Conservation (phyloP, 1,140 invertebrate genomes). For the Oryctes rhinoceros region DNA sequence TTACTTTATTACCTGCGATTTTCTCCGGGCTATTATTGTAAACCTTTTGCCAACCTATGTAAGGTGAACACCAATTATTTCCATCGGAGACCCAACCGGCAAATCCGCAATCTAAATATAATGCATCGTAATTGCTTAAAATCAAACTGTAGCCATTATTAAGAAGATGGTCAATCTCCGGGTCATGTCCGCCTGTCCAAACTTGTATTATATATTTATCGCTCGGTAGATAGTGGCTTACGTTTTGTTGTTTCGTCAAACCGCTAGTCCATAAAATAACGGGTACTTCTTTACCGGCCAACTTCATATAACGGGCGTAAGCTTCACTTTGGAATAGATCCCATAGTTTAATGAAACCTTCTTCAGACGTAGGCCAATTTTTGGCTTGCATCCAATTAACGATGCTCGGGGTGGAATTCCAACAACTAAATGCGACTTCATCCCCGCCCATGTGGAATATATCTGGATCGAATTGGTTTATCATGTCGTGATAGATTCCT, state of each 20-base stretch:
- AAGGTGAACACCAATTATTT: conserved; percentile 88
- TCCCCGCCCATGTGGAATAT: conserved; percentile 92
- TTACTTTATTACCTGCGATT: conserved; percentile 63
- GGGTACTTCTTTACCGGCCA: conserved; percentile 66
- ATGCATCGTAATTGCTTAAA: conserved; percentile 84
- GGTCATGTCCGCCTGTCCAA: conserved; percentile 75
- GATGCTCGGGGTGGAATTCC: conserved; percentile 76
- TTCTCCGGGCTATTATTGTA: conserved; percentile 77
- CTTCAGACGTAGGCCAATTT: conserved; percentile 67
- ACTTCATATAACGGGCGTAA: conserved; percentile 67
- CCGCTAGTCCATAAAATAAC: conserved; percentile 85
- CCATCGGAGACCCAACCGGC: conserved; percentile 70
- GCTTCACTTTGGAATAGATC: conserved; percentile 76
- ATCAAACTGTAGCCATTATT: conserved; percentile 77
- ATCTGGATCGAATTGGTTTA: conserved; percentile 73
- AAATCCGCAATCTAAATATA: conserved; percentile 86
- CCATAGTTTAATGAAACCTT: conserved; percentile 79
- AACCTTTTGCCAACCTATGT: conserved; percentile 87
- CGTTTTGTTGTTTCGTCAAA: conserved; percentile 72
- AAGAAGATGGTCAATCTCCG: conserved; percentile 71
- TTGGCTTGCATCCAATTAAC: conserved; percentile 73
- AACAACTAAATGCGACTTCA: conserved; percentile 77
- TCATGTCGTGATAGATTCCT: conserved; percentile 62
- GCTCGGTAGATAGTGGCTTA: conserved; percentile 74
- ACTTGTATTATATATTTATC: conserved; percentile 81